A percentile compares a stretch with the other conserved stretches of the same genome.
Evolutionary conservation across 2,888 invertebrate genomes (phyloP).

Genomic region (Macropis europaea): DNA sequence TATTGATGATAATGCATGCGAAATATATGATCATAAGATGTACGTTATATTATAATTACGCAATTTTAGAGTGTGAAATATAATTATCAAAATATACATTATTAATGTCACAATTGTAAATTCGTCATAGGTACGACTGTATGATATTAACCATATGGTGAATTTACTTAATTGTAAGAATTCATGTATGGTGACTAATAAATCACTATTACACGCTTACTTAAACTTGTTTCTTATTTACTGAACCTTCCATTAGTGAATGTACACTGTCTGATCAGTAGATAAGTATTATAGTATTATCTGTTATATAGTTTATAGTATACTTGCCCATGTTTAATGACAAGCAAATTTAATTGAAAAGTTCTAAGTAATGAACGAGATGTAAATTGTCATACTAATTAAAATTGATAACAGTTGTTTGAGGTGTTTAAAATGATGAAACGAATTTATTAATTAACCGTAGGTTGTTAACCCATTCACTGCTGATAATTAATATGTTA

Average conservation of each 20-base stretch:
- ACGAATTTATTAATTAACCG: no score
- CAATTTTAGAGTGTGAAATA: not conserved
- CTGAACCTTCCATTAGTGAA: not conserved
- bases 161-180: constrained; percentile 39
- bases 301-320: no score
- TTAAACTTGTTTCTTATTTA: not conserved
- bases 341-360: not conserved
- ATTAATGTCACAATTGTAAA: constrained; percentile 32
- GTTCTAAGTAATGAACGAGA: not conserved
- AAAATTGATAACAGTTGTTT: no score
- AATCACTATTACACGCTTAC: constrained; percentile 34
- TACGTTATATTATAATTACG: constrained; percentile 3
- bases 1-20: not conserved
- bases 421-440: no score
- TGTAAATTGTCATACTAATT: not conserved
- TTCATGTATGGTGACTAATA: constrained; percentile 41
- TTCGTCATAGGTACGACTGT: constrained; percentile 6
- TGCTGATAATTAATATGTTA: no score
- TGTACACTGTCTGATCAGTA: not conserved
- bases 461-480: no score
- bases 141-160: constrained; percentile 8
- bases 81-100: not conserved
- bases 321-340: not conserved
- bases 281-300: no score
- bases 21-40: not conserved